phyloP scores from a whole-genome alignment of 2,113 vertebrate species.

The Pampusana beccarii region DNA sequence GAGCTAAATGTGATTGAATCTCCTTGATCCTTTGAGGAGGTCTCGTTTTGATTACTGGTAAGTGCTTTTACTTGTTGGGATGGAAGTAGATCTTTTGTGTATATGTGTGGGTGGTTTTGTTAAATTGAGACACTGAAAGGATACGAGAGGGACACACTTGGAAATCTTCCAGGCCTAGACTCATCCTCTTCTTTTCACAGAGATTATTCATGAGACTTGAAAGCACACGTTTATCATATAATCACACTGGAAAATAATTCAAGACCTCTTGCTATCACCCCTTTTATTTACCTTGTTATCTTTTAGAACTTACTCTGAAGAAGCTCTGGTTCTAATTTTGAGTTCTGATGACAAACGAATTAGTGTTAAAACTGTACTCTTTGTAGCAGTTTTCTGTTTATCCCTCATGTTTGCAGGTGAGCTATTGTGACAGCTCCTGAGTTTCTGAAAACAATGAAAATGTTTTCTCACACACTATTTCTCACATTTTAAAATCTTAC shows the following conservation, averaged over 20 bases:
- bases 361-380: neutral
- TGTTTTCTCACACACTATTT: neutral
- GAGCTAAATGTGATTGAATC: neutral
- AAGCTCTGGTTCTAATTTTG: neutral
- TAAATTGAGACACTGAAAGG: neutral
- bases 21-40: neutral
- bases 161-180: constrained; percentile 1
- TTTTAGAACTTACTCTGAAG: neutral
- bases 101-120: neutral
- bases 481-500: neutral
- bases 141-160: neutral
- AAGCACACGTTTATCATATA: neutral
- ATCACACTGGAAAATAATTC: neutral
- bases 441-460: neutral
- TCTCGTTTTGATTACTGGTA: neutral
- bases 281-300: neutral
- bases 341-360: neutral
- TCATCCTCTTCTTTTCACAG: neutral
- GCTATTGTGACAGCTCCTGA: neutral
- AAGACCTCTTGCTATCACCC: neutral
- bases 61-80: neutral
- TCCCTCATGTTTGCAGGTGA: neutral
- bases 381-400: neutral
- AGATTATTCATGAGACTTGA: neutral
- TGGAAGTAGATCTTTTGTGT: neutral